Percentiles rank a stretch among this genome's conserved stretches.
Evolutionary conservation across 2,113 vertebrate genomes (phyloP).

Genomic region (Notothenia rossii): DNA sequence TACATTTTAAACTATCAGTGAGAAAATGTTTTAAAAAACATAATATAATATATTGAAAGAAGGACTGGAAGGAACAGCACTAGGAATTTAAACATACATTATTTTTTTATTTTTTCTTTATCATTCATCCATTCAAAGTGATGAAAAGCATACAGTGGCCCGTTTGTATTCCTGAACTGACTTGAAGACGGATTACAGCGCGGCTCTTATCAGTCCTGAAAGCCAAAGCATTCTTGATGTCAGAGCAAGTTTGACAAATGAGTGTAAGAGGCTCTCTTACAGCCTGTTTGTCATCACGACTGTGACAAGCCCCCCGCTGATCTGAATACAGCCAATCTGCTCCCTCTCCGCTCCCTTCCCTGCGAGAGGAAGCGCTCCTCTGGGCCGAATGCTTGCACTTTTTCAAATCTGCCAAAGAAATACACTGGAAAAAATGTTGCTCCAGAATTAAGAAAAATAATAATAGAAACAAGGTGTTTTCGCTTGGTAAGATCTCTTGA

Average conservation of each 20-base stretch:
- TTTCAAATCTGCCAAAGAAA: conserved; percentile 13
- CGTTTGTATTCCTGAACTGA: conserved; percentile 55
- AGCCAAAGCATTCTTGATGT: conserved; percentile 68
- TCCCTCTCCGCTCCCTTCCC: conserved; percentile 8
- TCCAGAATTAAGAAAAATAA: too few relatives aligned
- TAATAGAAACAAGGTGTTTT: too few relatives aligned
- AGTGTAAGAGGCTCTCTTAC: conserved; percentile 47
- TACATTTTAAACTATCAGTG: background rate
- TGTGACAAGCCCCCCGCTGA: conserved; percentile 52
- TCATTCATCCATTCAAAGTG: conserved; percentile 55
- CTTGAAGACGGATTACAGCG: conserved; percentile 65
- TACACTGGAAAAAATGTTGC: background rate
- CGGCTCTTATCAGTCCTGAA: conserved; percentile 67
- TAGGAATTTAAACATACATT: conserved; percentile 16
- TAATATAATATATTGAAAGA: background rate
- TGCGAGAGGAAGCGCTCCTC: background rate
- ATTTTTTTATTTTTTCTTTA: conserved; percentile 14
- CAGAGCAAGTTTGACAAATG: conserved; percentile 71
- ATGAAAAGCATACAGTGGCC: conserved; percentile 65
- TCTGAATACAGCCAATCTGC: conserved; percentile 57
- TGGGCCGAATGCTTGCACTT: conserved; percentile 7
- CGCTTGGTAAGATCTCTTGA: too few relatives aligned
- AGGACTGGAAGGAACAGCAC: background rate
- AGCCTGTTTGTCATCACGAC: conserved; percentile 72
- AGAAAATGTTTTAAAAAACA: background rate